Percentiles rank a stretch among this genome's conserved stretches.
These are phyloP conservation scores for Cynodonichthys magdalenae DNA, from an alignment of 2,797 vertebrate genomes.

Conservation along the genomic window DNA sequence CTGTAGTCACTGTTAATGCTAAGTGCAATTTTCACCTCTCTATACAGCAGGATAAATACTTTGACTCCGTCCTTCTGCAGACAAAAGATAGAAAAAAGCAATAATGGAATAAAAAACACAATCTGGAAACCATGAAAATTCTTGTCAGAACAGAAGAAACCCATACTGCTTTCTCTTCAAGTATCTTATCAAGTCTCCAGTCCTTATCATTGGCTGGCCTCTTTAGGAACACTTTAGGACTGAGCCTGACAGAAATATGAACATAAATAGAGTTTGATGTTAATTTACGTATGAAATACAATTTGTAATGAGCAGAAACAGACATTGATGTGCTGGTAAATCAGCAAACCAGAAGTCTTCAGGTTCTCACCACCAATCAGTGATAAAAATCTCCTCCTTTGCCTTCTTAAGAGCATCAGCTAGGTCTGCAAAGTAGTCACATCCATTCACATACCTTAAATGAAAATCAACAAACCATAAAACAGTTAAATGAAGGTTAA, in stretches of 20 bases:
- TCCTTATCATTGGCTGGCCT: conserved; percentile 86
- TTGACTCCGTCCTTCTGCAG: conserved; percentile 78
- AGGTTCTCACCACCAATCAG: conserved; percentile 90
- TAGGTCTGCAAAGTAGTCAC: conserved; percentile 87
- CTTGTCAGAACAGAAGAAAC: background rate
- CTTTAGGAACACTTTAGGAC: conserved; percentile 90
- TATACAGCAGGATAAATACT: conserved; percentile 87
- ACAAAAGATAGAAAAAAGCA: background rate
- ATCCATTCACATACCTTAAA: conserved; percentile 89
- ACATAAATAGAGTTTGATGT: too few species aligned
- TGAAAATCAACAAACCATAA: conserved; percentile 16
- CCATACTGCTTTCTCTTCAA: conserved; percentile 89
- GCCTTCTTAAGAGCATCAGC: conserved; percentile 88
- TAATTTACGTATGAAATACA: background rate
- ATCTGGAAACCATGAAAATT: background rate
- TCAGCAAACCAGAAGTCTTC: background rate
- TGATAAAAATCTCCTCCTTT: conserved; percentile 92
- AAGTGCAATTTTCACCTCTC: conserved; percentile 89
- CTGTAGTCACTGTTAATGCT: conserved; percentile 91
- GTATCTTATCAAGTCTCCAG: conserved; percentile 89
- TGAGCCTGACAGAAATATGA: conserved; percentile 81
- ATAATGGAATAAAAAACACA: background rate
- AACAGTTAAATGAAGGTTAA: background rate
- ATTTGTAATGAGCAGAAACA: background rate
- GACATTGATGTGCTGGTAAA: background rate